Evolutionary conservation across 1,140 invertebrate species (phyloP).

Genomic region (Cotesia vestalis): DNA sequence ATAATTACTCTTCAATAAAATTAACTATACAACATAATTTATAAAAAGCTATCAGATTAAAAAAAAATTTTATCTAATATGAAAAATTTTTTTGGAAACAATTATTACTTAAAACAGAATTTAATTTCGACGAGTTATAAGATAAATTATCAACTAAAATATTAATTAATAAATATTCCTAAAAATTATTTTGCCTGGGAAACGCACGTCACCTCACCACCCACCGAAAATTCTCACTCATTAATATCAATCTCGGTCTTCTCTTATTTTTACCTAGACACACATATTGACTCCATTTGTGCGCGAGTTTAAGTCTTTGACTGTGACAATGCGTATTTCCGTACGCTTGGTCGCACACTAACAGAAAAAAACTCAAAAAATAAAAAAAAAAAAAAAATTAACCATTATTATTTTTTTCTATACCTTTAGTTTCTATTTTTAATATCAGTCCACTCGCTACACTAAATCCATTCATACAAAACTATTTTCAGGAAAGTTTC

Average conservation of each 20-base stretch:
- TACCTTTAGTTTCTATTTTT: too few relatives aligned
- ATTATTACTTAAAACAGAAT: too few relatives aligned
- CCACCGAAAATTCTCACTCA: not conserved
- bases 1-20: not conserved
- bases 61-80: too few relatives aligned
- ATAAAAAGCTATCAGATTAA: constrained; percentile 5
- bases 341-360: not conserved
- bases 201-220: too few relatives aligned
- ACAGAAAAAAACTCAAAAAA: not conserved
- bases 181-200: too few relatives aligned
- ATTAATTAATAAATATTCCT: too few relatives aligned
- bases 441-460: not conserved
- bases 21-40: not conserved
- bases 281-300: constrained; percentile 8
- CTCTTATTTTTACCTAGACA: not conserved
- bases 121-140: too few relatives aligned
- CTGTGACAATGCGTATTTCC: not conserved
- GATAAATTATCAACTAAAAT: too few relatives aligned
- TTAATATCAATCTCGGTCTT: constrained; percentile 11
- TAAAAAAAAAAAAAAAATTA: not conserved
- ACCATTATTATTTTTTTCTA: too few relatives aligned
- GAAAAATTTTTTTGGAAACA: too few relatives aligned
- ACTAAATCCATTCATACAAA: not conserved
- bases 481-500: not conserved
- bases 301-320: constrained; percentile 11